phyloP scores from a whole-genome alignment of 2,113 vertebrate species.

The Chunga burmeisteri region DNA sequence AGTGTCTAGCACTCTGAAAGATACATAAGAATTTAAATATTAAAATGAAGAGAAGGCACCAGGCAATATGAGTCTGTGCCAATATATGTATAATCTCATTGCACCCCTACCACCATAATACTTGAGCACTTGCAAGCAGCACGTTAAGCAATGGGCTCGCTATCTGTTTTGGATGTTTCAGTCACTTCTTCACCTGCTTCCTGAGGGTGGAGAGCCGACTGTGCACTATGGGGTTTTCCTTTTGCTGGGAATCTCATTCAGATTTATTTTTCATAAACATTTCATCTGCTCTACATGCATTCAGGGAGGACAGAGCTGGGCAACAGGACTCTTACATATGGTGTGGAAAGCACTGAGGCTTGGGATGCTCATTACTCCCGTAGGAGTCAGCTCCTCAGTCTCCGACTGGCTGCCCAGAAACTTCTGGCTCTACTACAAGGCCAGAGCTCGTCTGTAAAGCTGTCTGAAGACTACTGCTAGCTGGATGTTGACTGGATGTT shows the following conservation, averaged over 20 bases:
- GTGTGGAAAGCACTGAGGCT: constrained; percentile 29
- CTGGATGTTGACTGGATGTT: constrained; percentile 2
- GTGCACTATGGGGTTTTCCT: not conserved
- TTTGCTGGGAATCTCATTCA: constrained; percentile 5
- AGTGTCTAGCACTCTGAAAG: not conserved
- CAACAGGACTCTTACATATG: constrained; percentile 33
- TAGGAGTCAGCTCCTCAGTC: not conserved
- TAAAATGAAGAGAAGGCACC: not conserved
- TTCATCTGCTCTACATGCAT: constrained; percentile 11
- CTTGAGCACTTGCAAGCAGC: not conserved
- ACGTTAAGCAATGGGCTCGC: not conserved
- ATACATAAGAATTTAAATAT: not conserved
- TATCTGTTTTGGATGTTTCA: not conserved
- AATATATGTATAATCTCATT: not conserved
- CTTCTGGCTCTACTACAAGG: constrained; percentile 44
- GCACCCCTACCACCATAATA: not conserved
- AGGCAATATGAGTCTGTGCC: not conserved
- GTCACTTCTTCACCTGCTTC: not conserved
- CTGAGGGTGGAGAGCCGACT: constrained; percentile 23
- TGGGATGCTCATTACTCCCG: constrained; percentile 2
- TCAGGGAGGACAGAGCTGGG: constrained; percentile 37
- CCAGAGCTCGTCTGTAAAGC: constrained; percentile 36
- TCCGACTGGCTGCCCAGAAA: constrained; percentile 37
- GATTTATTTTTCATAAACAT: constrained; percentile 21
- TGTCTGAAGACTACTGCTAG: constrained; percentile 65